Evolutionary conservation across 2,888 invertebrate species (phyloP).

Genomic region (Laothoe populi): DNA sequence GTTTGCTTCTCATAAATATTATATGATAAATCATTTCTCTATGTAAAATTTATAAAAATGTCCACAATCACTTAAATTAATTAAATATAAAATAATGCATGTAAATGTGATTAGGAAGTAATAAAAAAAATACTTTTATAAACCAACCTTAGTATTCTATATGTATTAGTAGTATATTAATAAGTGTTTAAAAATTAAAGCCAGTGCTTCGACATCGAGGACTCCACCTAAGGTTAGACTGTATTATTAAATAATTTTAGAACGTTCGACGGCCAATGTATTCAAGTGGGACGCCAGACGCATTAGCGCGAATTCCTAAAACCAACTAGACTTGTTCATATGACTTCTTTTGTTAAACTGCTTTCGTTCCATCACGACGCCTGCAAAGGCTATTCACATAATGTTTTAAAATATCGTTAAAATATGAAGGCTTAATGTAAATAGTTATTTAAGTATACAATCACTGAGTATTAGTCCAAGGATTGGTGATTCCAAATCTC

Average conservation of each 20-base stretch:
- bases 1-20: no score
- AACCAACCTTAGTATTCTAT: neutral
- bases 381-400: slow-evolving; percentile 51
- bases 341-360: slow-evolving; percentile 64
- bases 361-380: slow-evolving; percentile 53
- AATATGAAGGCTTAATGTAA: neutral
- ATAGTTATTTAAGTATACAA: neutral
- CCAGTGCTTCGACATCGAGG: slow-evolving; percentile 37
- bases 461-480: neutral
- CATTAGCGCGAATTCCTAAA: slow-evolving; percentile 75
- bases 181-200: slow-evolving; percentile 31
- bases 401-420: slow-evolving; percentile 3
- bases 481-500: neutral
- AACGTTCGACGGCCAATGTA: slow-evolving; percentile 53
- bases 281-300: slow-evolving; percentile 76
- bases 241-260: slow-evolving; percentile 56
- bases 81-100: no score
- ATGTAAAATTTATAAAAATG: no score
- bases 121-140: slow-evolving; percentile 5
- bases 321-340: slow-evolving; percentile 64
- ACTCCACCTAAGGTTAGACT: slow-evolving; percentile 44
- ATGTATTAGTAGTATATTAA: neutral
- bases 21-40: no score
- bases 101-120: neutral
- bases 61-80: no score